phyloP scores from a whole-genome alignment of 2,888 invertebrate genomes.

The Baccha elongata region DNA sequence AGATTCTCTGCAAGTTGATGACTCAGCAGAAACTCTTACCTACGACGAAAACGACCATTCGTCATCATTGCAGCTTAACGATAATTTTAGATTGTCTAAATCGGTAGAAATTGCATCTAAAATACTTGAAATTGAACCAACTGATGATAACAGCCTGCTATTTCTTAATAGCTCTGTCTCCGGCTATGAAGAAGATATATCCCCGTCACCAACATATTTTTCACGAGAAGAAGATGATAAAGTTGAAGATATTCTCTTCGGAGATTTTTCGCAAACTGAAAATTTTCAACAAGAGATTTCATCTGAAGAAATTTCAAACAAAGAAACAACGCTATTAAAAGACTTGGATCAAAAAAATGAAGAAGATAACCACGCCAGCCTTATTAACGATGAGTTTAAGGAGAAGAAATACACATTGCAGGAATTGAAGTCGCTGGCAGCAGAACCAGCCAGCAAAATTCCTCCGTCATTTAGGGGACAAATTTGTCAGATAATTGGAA shows the following conservation, averaged over 20 bases:
- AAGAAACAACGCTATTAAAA: constrained; percentile 7
- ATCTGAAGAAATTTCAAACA: not conserved
- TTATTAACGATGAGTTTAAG: not conserved
- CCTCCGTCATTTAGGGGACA: constrained; percentile 34
- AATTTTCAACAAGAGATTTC: constrained; percentile 73
- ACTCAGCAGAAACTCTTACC: constrained; percentile 18
- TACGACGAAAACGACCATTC: constrained; percentile 49
- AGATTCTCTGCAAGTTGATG: constrained; percentile 39
- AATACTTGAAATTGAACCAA: constrained; percentile 47
- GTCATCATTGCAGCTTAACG: constrained; percentile 10
- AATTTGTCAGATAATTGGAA: constrained; percentile 46
- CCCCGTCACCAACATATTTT: constrained; percentile 2
- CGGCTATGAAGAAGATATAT: constrained; percentile 77
- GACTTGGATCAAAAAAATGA: not conserved
- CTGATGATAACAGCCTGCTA: constrained; percentile 76
- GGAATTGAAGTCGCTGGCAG: constrained; percentile 76
- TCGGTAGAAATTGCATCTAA: constrained; percentile 49
- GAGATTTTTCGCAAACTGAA: constrained; percentile 76
- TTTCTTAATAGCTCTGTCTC: constrained; percentile 80
- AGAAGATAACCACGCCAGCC: constrained; percentile 11
- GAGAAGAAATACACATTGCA: constrained; percentile 76
- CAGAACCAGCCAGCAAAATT: constrained; percentile 41
- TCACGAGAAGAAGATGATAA: constrained; percentile 12
- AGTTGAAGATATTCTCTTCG: constrained; percentile 76
- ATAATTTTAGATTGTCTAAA: constrained; percentile 41